Conservation (phyloP, 2,888 invertebrate species). For the Dione vanillae region DNA sequence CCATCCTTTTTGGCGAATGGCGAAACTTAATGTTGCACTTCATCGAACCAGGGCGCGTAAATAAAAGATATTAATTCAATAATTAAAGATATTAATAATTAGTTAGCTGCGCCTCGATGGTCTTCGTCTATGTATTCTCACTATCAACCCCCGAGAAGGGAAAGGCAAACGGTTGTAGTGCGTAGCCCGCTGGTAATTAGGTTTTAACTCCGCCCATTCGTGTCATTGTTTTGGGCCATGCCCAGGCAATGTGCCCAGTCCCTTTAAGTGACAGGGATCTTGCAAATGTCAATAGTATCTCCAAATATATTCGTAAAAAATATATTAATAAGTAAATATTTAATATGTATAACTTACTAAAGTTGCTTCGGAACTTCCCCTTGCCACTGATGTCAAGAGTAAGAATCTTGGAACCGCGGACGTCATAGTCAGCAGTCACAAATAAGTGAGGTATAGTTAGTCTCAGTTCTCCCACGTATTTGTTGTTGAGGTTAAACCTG, state of each 20-base stretch:
- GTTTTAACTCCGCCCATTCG: too few relatives aligned
- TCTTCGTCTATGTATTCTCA: too few relatives aligned
- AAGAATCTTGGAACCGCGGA: constrained; percentile 88
- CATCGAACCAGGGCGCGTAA: neutral
- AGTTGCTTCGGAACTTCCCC: constrained; percentile 87
- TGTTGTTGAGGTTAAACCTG: constrained; percentile 85
- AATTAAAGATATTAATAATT: too few relatives aligned
- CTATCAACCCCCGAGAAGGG: too few relatives aligned
- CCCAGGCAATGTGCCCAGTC: too few relatives aligned
- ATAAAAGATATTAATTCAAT: too few relatives aligned
- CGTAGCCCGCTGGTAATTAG: too few relatives aligned
- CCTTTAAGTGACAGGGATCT: too few relatives aligned
- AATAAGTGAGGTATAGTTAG: constrained; percentile 86
- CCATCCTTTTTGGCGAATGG: neutral
- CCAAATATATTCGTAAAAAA: neutral
- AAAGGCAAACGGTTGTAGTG: too few relatives aligned
- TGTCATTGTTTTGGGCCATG: too few relatives aligned
- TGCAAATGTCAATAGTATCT: too few relatives aligned
- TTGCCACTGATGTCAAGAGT: constrained; percentile 89
- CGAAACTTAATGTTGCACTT: neutral
- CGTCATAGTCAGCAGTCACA: constrained; percentile 86
- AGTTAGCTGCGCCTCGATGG: too few relatives aligned
- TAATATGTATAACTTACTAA: constrained; percentile 83
- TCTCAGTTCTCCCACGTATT: constrained; percentile 85
- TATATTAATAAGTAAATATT: neutral